Base-by-base conservation (phyloP, 2,113 vertebrate species). In the Bufo gargarizans region DNA sequence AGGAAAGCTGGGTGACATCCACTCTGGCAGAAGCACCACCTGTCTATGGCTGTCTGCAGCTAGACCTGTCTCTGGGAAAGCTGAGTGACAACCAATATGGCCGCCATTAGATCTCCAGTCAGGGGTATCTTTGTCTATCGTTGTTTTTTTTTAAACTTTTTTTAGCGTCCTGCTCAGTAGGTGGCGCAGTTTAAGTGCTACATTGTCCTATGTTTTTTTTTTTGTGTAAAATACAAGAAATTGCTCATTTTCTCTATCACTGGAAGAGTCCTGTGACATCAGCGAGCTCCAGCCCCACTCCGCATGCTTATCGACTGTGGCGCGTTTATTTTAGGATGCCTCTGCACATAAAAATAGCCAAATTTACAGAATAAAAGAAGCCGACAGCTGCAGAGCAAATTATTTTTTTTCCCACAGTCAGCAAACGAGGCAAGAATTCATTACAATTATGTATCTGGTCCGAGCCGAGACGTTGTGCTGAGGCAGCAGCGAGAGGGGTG, bases 371-470 rank as follows among this genome's bases (percentile, higher is more conserved):
- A 77, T 88, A 50, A 56, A 77, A 67, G 12, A 19, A 79, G 50
- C 13, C n/a, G 65, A 56, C 87, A 88, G 80, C 87, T 88, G 81
- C 72, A 17, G 49, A 55, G 86, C 55, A 74, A 58, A 53, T 1
- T 53, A 6, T 53, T 74, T 22, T 88, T 77, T 58, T 82, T 71
- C 65, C 61, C 9, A 16, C 63, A 88, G 80, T 84, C 81, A 88
- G 71, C 81, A 88, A 88, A 61, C 76, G 63, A 13, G 33, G 80
- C 43, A 83, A 47, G 81, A 84, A 84, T 77, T 88, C 71, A 78
- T 84, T 53, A 59, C 86, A 84, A 88, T 88, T 84, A 67, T 78
- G 72, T 84, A 77, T 77, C 47, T 88, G 63, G 81, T 88, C 81
- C 87, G 81, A 84, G 22, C 53, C 72, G 77, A 74, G 72, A 49